A percentile compares a stretch with the other conserved stretches of the same genome.
Conservation (phyloP, 1,140 invertebrate genomes). For the Arctopsyche grandis region DNA sequence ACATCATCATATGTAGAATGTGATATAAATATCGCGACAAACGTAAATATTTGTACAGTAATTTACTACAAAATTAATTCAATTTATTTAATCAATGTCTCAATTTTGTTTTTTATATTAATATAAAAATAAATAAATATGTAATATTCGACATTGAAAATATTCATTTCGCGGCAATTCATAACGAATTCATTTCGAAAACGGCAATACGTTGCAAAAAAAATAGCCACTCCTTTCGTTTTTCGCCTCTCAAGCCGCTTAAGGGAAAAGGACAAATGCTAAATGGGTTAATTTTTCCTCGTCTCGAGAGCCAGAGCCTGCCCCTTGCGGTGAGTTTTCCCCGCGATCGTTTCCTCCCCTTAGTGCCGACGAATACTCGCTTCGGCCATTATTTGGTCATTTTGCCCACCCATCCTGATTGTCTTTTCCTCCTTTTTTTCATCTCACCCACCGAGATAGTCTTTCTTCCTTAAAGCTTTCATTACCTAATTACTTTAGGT, state of each 20-base stretch:
- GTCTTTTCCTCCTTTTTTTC: constrained; percentile 45
- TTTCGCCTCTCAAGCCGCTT: background rate
- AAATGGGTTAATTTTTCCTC: constrained; percentile 52
- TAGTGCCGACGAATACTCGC: constrained; percentile 13
- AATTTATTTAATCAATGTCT: too few species aligned
- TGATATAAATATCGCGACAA: too few species aligned
- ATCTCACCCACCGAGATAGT: constrained; percentile 35
- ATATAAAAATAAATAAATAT: too few species aligned
- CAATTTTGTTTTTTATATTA: too few species aligned
- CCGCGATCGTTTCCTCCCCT: constrained; percentile 23
- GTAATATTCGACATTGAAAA: background rate
- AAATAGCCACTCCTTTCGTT: too few species aligned
- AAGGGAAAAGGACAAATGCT: constrained; percentile 44
- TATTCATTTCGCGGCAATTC: background rate
- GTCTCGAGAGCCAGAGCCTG: background rate
- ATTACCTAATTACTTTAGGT: constrained; percentile 54
- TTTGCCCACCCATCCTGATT: constrained; percentile 44
- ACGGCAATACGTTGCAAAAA: background rate
- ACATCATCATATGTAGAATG: too few species aligned
- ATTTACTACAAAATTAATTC: too few species aligned
- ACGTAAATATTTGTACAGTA: too few species aligned
- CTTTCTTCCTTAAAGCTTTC: constrained; percentile 52
- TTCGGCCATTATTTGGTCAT: constrained; percentile 51
- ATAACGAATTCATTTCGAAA: constrained; percentile 6
- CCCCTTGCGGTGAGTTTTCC: background rate